Evolutionary conservation across 2,797 vertebrate species (phyloP).

Genomic region (Rhadinocentrus ornatus): DNA sequence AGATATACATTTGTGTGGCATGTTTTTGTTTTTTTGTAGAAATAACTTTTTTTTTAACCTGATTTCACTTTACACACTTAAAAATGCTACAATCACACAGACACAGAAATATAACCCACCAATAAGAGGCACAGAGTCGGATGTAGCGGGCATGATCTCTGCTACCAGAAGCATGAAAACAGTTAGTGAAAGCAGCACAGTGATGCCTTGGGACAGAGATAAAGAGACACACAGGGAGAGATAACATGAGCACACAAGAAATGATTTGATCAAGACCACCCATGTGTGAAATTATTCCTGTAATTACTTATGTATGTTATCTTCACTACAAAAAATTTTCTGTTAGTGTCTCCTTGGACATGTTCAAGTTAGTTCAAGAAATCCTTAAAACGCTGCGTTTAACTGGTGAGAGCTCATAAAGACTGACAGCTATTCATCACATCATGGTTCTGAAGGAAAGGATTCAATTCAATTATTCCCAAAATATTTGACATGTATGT

Average conservation of each 20-base stretch:
- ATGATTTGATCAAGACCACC: constrained; percentile 51
- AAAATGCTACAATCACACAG: constrained; percentile 7
- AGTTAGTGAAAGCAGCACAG: constrained; percentile 91
- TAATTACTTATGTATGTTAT: constrained; percentile 55
- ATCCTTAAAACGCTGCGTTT: constrained; percentile 28
- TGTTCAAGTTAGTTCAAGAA: constrained; percentile 32
- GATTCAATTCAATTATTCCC: constrained; percentile 33
- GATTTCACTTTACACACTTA: background rate
- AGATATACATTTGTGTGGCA: background rate
- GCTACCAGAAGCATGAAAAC: constrained; percentile 96
- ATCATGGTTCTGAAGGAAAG: constrained; percentile 13
- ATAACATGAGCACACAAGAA: constrained; percentile 44
- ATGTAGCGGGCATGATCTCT: constrained; percentile 95
- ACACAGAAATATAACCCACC: constrained; percentile 76
- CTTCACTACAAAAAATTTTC: constrained; percentile 54
- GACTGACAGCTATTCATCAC: constrained; percentile 35
- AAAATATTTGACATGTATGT: constrained; percentile 21
- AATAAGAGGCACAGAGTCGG: constrained; percentile 92
- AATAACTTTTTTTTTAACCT: background rate
- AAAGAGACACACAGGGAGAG: constrained; percentile 21
- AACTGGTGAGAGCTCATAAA: constrained; percentile 20
- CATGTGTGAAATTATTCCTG: constrained; percentile 49
- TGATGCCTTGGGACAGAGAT: constrained; percentile 84
- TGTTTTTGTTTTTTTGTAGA: background rate
- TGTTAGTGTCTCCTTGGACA: constrained; percentile 14